Evolutionary conservation across 2,113 vertebrate genomes (phyloP), one percentile per base, ranked within the genome.

Genomic region (Cryptotis parvus): DNA sequence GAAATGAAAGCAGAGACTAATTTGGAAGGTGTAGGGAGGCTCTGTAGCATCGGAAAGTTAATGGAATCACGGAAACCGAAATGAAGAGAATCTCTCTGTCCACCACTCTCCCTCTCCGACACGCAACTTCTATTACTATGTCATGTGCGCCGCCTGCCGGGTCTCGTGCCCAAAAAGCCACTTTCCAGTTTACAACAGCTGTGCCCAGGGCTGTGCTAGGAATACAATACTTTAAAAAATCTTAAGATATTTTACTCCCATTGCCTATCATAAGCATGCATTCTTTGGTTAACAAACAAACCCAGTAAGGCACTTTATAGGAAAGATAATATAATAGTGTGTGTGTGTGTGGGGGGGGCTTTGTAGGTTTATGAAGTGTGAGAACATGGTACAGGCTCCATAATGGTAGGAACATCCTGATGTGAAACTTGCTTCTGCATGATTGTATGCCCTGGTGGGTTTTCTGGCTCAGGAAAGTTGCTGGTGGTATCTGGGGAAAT

Each of bases 21-120:
- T 0, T 94, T 84, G 75, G 77, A 66, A 49, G 55, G 22, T 84
- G 94, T 69, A 69, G 49, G 87, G 20, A 20, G 41, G 52, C 90
- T 85, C 39, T 90, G 76, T 75, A 26, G 26, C 90, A 20, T 41
- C 9, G 0, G 43, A 29, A 74, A 66, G 70, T 72, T 77, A 49
- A 88, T 85, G 87, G 69, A 45, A 49, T 63, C 69, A 3, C 3
- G 55, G 72, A 94, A 22, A 85, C 45, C 20, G 31, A 76, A 66
- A 37, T 20, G 91, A 70, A 41, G 6, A 85, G 78, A 31, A n/a
- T 29, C 76, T 1, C 52, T n/a, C 4, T 3, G 14, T 8, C 26
- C 27, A 52, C 61, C 52, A n/a, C 55, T 14, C 10, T 63, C n/a
- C n/a, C n/a, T n/a, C n/a, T n/a, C n/a, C n/a, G n/a, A n/a, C n/a